Evolutionary conservation across 2,888 invertebrate species (phyloP).

Genomic region (Bimastos eiseni): DNA sequence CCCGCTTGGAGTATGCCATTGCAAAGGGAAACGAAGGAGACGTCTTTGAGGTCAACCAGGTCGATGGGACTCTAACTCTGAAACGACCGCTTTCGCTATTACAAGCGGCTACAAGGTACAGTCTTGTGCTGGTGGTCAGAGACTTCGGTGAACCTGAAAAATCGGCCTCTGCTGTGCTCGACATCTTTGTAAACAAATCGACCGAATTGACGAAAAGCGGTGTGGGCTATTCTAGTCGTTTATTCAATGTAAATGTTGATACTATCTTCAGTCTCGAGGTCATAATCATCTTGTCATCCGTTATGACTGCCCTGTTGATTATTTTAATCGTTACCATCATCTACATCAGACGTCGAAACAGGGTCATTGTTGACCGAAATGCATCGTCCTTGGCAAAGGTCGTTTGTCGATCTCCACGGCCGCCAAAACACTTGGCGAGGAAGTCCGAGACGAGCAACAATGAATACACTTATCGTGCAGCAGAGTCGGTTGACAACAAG

Average conservation of each 20-base stretch:
- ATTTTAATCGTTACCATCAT: constrained; percentile 41
- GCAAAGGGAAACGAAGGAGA: constrained; percentile 59
- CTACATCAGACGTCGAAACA: constrained; percentile 27
- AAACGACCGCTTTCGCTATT: neutral
- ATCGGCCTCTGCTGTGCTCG: constrained; percentile 30
- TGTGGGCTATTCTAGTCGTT: neutral
- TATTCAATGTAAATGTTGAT: neutral
- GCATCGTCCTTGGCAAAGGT: neutral
- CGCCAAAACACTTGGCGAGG: neutral
- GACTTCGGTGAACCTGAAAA: constrained; percentile 31
- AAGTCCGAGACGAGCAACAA: neutral
- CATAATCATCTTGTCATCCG: constrained; percentile 37
- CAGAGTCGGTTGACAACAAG: neutral
- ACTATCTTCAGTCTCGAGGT: constrained; percentile 29
- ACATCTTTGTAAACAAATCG: constrained; percentile 38
- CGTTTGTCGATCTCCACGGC: neutral
- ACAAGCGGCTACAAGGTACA: constrained; percentile 13
- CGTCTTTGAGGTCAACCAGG: constrained; percentile 61
- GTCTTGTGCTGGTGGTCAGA: constrained; percentile 27
- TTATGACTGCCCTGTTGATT: constrained; percentile 38
- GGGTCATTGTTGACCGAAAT: neutral
- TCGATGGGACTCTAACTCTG: constrained; percentile 60
- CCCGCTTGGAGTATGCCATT: constrained; percentile 46
- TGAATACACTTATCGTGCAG: neutral
- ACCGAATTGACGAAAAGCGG: constrained; percentile 20